A percentile compares a stretch with the other conserved stretches of the same genome.
Evolutionary conservation across 1,140 invertebrate species (phyloP).

Genomic region (Brachionus paranguensis): DNA sequence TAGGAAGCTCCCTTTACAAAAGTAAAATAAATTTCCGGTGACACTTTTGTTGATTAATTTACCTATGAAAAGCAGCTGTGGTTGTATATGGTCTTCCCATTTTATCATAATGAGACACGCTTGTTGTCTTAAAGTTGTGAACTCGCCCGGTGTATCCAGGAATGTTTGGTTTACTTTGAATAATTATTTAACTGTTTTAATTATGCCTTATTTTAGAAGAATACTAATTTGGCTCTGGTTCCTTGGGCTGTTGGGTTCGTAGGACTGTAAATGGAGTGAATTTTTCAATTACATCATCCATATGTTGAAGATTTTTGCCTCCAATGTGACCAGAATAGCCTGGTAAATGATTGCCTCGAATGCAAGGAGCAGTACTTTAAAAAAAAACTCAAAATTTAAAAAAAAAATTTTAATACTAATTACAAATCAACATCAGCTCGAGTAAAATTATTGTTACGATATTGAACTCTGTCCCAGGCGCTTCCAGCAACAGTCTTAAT

Average conservation of each 20-base stretch:
- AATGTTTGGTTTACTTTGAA: constrained; percentile 28
- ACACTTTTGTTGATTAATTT: too few relatives aligned
- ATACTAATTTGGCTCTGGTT: constrained; percentile 37
- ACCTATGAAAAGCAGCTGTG: constrained; percentile 29
- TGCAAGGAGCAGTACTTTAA: constrained; percentile 16
- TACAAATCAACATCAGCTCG: not conserved
- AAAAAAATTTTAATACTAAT: not conserved
- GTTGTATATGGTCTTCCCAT: constrained; percentile 27
- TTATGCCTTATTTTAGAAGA: not conserved
- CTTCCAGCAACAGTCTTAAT: constrained; percentile 8
- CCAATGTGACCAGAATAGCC: constrained; percentile 25
- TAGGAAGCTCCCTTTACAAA: not conserved
- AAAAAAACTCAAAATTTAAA: not conserved
- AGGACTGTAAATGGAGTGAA: constrained; percentile 1
- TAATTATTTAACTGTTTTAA: not conserved
- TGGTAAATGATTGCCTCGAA: not conserved
- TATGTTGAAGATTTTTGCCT: not conserved
- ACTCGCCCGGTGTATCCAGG: constrained; percentile 31
- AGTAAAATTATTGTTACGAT: not conserved
- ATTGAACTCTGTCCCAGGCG: constrained; percentile 26
- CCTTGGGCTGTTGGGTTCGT: constrained; percentile 29
- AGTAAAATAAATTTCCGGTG: not conserved
- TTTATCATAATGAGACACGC: constrained; percentile 27
- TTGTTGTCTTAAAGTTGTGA: constrained; percentile 18
- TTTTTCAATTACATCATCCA: constrained; percentile 26